These are phyloP conservation scores for Echinops telfairi DNA, from an alignment of 2,113 vertebrate species.

Conservation along the genomic window DNA sequence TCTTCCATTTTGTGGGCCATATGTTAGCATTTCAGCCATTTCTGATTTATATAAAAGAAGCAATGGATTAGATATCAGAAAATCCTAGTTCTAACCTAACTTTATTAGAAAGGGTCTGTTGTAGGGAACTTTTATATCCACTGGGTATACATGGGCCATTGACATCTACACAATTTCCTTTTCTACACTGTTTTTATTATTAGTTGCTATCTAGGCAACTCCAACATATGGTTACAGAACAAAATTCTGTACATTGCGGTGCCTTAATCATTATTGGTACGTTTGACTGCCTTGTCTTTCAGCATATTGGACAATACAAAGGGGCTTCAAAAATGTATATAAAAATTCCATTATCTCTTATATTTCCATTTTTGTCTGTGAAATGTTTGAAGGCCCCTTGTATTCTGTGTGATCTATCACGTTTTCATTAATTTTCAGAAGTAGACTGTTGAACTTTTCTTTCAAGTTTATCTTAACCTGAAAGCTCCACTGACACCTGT, in stretches of 20 bases:
- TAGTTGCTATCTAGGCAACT: not conserved
- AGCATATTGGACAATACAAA: not conserved
- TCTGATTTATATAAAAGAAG: conserved; percentile 23
- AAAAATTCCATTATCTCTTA: too few species aligned
- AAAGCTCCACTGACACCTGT: not conserved
- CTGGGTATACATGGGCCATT: not conserved
- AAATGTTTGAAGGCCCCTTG: too few species aligned
- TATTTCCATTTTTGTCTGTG: too few species aligned
- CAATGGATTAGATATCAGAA: not conserved
- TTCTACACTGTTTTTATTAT: not conserved
- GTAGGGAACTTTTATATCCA: not conserved
- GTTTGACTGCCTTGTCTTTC: not conserved
- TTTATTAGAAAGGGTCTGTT: not conserved
- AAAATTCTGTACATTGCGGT: not conserved
- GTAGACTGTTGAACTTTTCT: not conserved
- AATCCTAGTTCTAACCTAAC: conserved; percentile 6
- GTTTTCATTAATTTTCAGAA: not conserved
- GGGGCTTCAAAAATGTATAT: too few species aligned
- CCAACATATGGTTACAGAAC: not conserved
- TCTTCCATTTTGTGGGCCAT: not conserved
- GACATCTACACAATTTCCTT: not conserved
- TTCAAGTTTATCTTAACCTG: not conserved
- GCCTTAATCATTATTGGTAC: not conserved
- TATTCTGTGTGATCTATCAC: not conserved
- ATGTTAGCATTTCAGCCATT: not conserved